Conservation (phyloP, 2,797 vertebrate species). For the Scyliorhinus canicula region DNA sequence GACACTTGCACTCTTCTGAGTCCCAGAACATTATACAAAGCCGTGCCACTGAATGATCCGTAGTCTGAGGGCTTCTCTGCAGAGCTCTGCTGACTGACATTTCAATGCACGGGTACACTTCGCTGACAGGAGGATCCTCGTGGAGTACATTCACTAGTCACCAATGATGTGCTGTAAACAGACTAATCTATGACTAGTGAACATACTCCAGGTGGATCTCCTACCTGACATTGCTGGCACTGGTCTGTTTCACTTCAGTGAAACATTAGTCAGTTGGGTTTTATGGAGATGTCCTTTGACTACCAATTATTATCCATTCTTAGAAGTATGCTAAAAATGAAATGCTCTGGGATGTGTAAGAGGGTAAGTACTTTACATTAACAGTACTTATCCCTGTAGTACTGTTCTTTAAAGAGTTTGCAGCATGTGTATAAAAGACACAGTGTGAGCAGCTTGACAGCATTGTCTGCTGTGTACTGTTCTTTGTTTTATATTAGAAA, state of each 20-base stretch:
- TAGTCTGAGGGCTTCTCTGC: constrained; percentile 15
- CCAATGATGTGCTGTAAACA: constrained; percentile 31
- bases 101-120: background rate
- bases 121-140: constrained; percentile 20
- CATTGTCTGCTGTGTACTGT: background rate
- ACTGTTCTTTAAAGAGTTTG: background rate
- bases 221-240: constrained; percentile 34
- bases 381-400: constrained; percentile 22
- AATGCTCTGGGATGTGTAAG: constrained; percentile 31
- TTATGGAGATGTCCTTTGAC: constrained; percentile 35
- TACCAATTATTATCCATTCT: constrained; percentile 27
- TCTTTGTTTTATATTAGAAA: background rate
- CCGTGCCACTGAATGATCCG: background rate
- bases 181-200: constrained; percentile 27
- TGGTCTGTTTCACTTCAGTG: constrained; percentile 37
- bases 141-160: constrained; percentile 24
- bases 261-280: constrained; percentile 31
- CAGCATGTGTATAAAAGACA: background rate
- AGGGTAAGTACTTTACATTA: constrained; percentile 23
- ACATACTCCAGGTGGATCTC: constrained; percentile 18
- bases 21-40: background rate
- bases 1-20: background rate
- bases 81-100: constrained; percentile 30
- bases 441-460: background rate
- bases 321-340: constrained; percentile 34